Base-by-base conservation (phyloP, 1,140 invertebrate genomes). In the Pseudomyrmex cubaensis region DNA sequence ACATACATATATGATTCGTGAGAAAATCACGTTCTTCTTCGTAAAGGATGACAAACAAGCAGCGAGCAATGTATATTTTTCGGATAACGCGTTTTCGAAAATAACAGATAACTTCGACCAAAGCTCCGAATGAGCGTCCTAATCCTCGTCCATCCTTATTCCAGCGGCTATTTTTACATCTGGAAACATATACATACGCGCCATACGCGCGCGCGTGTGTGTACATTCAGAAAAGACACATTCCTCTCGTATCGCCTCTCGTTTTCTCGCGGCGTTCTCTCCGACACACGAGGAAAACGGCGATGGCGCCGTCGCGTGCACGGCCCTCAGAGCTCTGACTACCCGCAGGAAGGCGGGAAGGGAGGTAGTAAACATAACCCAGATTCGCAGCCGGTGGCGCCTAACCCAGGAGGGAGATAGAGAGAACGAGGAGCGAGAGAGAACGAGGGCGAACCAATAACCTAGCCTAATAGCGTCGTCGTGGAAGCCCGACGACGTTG, bases 331-430 rank as follows among this genome's bases (percentile, higher is more conserved):
- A 50, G 20, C 17, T 9, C 22, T 61, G 57, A 35, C 17, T 35
- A 50, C 8, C 17, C 35, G 35, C 35, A 35, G 78, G 10, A 69
- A 50, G 44, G 46, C 20, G 56, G 57, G 83, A 82, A 72, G 87
- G 84, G 86, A 35, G 84, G 83, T 87, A 88, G 91, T 92, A 91
- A 92, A 92, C 90, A 92, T 91, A 91, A 91, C 91, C 91, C 80
- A 91, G 91, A 91, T 92, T 88, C 88, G 77, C 61, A 48, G 59
- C 66, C 75, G 76, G 72, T 75, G 84, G 74, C 73, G 76, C 67
- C 84, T 50, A 63, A 72, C 64, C 74, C 66, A 80, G 64, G 25
- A 86, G 70, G 7, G n/a, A 72, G 72, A 46, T 59, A 52, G 70
- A 35, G 56, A 83, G 64, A 75, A 35, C 5, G 35, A 35, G 35